Base-by-base conservation (phyloP, 2,113 vertebrate species). In the Nestor notabilis region DNA sequence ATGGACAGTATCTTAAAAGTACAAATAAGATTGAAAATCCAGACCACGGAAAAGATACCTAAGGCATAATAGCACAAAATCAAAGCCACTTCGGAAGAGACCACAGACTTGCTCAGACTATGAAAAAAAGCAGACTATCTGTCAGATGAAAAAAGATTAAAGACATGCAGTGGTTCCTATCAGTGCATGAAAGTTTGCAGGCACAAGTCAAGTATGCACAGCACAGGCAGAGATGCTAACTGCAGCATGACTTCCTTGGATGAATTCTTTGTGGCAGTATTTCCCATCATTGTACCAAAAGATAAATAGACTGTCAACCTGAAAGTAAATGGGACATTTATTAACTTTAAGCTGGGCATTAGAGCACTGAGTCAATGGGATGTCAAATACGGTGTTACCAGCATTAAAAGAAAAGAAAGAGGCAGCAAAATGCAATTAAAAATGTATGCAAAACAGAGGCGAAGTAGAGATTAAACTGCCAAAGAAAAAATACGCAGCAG, bases 261-360 rank as follows among this genome's bases (percentile, higher is more conserved):
- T 68, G 17, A 12, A 66, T 87, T 69, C 95, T 88, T 87, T 4
- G n/a, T 78, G 78, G 77, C 35, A 85, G 69, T 27, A 82, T 79
- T 95, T 61, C 77, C 74, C 87, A 91, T 87, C 83, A 75, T 58
- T 90, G 50, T 50, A 75, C 50, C 39, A 61, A 77, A 95, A 96
- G 93, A 97, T 82, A 96, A 94, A 96, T 70, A 94, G 89, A 89
- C 89, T 95, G 89, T 83, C 87, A 96, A 24, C 65, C 39, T 87
- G 87, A 96, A 95, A 93, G 87, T 82, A 96, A 96, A 93, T 84
- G 74, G 84, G 77, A 93, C 74, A 93, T 96, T 87, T 91, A 96
- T 96, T 93, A 96, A 96, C 87, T 96, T 92, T 91, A 91, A 79
- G 47, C 65, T 87, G 61, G 58, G 56, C 35, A n/a, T 86, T 86